Percentiles rank a stretch among this genome's conserved stretches.
Conservation (phyloP, 2,113 vertebrate species). For the Edolisoma coerulescens region DNA sequence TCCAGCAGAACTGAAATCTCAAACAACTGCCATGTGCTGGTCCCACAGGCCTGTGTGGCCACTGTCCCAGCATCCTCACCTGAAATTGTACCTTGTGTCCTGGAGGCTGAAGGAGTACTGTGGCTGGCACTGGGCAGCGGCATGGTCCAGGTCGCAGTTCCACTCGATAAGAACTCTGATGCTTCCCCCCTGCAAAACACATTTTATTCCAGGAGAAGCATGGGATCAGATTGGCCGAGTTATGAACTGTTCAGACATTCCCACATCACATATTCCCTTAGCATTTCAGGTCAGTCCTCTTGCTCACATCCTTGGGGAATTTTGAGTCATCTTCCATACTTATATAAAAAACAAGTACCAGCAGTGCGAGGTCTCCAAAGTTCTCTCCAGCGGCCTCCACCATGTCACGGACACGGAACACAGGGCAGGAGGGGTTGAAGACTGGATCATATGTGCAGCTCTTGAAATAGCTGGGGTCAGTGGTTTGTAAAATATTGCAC, state of each 20-base stretch:
- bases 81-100: conserved; percentile 71
- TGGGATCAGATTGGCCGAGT: rapidly evolving
- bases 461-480: conserved; percentile 70
- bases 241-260: background rate
- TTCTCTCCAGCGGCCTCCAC: conserved; percentile 59
- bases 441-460: conserved; percentile 46
- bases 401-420: conserved; percentile 72
- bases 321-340: background rate
- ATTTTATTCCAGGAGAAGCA: background rate
- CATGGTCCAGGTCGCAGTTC: conserved; percentile 67
- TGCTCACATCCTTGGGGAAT: background rate
- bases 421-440: conserved; percentile 62
- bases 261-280: background rate
- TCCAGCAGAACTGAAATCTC: background rate
- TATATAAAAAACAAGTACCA: conserved; percentile 31
- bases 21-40: rapidly evolving
- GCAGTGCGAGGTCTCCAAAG: conserved; percentile 62
- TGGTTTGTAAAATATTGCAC: conserved; percentile 66
- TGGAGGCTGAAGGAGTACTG: conserved; percentile 71
- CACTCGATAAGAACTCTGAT: conserved; percentile 61
- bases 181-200: conserved; percentile 64
- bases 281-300: background rate
- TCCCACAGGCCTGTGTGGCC: background rate
- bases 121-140: conserved; percentile 22
- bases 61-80: conserved; percentile 23